These are phyloP conservation scores for Pegea sp. DNA, from an alignment of 23 tunicate genomes.

Conservation along the genomic window DNA sequence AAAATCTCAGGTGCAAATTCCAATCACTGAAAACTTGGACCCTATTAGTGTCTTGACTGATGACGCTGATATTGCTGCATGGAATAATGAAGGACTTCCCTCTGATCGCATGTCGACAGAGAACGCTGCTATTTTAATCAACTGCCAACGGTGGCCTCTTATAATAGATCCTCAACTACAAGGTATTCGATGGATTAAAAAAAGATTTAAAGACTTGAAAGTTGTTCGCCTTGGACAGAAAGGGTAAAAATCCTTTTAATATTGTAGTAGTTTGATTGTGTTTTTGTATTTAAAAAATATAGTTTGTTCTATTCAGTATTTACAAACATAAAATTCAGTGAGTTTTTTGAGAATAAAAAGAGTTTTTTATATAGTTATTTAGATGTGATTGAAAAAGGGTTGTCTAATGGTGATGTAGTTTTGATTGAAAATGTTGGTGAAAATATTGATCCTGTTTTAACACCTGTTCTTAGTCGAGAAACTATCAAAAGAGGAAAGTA, in stretches of 20 bases:
- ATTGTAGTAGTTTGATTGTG: background rate
- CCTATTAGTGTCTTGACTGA: slow-evolving; percentile 78
- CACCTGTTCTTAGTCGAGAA: slow-evolving; percentile 83
- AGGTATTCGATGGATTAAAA: slow-evolving; percentile 93
- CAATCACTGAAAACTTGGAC: slow-evolving; percentile 77
- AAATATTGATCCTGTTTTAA: slow-evolving; percentile 89
- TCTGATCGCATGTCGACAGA: slow-evolving; percentile 97
- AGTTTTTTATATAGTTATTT: slow-evolving; percentile 54
- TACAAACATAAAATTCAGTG: no score
- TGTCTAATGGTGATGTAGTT: slow-evolving; percentile 82
- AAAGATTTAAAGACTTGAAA: slow-evolving; percentile 42
- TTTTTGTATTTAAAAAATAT: background rate
- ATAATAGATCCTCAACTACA: slow-evolving; percentile 97
- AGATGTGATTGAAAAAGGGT: slow-evolving; percentile 70
- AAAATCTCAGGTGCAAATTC: slow-evolving; percentile 42
- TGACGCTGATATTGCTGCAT: slow-evolving; percentile 86
- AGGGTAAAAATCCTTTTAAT: slow-evolving; percentile 54
- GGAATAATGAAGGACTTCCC: slow-evolving; percentile 98
- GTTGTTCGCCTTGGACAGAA: slow-evolving; percentile 83
- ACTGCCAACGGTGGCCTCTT: slow-evolving; percentile 97
- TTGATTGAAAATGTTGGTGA: slow-evolving; percentile 91
- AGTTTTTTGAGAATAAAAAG: no score
- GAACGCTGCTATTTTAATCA: slow-evolving; percentile 90
- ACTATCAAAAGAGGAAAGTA: slow-evolving; percentile 98
- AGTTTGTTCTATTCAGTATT: no score